Base-by-base conservation (phyloP, 2,113 vertebrate genomes). In the Motacilla alba region DNA sequence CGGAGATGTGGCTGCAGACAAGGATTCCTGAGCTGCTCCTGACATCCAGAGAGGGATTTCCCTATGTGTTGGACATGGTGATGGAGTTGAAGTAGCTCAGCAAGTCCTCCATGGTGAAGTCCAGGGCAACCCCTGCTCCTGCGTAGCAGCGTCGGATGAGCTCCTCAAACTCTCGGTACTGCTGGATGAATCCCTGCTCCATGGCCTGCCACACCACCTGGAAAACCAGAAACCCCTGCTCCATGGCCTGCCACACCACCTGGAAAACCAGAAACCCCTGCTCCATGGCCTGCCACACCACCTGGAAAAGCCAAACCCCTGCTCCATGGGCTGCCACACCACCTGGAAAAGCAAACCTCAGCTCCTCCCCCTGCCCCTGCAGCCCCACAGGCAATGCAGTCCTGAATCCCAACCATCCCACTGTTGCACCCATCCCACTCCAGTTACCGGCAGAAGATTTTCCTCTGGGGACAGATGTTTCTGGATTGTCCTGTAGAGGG, bases 51-150 rank as follows among this genome's bases (percentile, higher is more conserved):
- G 35, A 20, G 6, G 6, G 20, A 16, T 58, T n/a, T 27, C 15
- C 26, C 56, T 85, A 91, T 37, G 2, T 7, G 33, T 30, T 55
- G 76, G 92, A 62, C 30, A 10, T 15, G 14, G 92, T 72, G 92
- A 93, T 93, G 77, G 93, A 94, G 60, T 19, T 93, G 86, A 97
- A 98, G 78, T 92, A 97, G 73, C 83, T 87, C 72, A 97, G 92
- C 46, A 97, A 67, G 49, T 97, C 94, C 69, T 94, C 76, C 66
- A 37, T 16, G 26, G 66, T 95, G 89, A 97, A 95, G 17, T 90
- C 95, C 94, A 97, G 90, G 21, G 89, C 67, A 52, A 97, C 94
- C 33, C 93, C 96, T 39, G 96, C 86, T 15, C 90, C 96, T 3
- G 64, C 53, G 0, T 88, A 97, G 44, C 97, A 97, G 55, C 21